Evolutionary conservation across 2,888 invertebrate genomes (phyloP), one percentile per base, ranked within the genome.

Genomic region (Drosophila atroscutellata): DNA sequence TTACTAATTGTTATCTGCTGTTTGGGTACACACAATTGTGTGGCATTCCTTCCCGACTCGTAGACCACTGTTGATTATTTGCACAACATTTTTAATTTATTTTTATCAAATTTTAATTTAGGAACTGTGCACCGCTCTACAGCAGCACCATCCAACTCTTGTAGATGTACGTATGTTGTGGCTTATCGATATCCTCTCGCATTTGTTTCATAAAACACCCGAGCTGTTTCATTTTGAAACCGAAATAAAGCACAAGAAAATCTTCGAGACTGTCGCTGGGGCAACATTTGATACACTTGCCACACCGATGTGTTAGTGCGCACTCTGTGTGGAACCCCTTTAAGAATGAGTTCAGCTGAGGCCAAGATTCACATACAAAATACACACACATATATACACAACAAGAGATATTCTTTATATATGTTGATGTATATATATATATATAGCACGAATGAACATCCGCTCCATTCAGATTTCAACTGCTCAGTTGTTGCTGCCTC

Each of bases 401-500:
- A 36, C 36, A 18, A 66, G 61, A 58, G 73, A 77, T 77, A 78
- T 75, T 63, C 56, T 30, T 28, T 34, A 37, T 36, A 36, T 11
- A 26, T 9, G n/a, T n/a, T n/a, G n/a, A 9, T 26, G 3, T 15
- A 20, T 52, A n/a, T 66, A 51, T 50, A 20, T 67, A 51, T 60
- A 68, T 80, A 65, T 78, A 75, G 71, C 45, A 67, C 70, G 58
- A 74, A 74, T 52, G 77, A 75, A 86, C 87, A 88, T 88, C 87
- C 87, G 87, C 87, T 88, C 89, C 81, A 86, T 79, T 84, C 87
- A 90, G 87, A 88, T 87, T 87, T 79, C 68, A 86, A 62, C 81
- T 58, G 65, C 62, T 71, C 66, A 62, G 66, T 51, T 77, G 69
- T 55, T 32, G 51, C 52, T 51, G 42, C 34, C 32, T 20, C 57